Evolutionary conservation across 2,797 vertebrate genomes (phyloP), one percentile per base, ranked within the genome.

Genomic region (Chaetophractus vellerosus): DNA sequence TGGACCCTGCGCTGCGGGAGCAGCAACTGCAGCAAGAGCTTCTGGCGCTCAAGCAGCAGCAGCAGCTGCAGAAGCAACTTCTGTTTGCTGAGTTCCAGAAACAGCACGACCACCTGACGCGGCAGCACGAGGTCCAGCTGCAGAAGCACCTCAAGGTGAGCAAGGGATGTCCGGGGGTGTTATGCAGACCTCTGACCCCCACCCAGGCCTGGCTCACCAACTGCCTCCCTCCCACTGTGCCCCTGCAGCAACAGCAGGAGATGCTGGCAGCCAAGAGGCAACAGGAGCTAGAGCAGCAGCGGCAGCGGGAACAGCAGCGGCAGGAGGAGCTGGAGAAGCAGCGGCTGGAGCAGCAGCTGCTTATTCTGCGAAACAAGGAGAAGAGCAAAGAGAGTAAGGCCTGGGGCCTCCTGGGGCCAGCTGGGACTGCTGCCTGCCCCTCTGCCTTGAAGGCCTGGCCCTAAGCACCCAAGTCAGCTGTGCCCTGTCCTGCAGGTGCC

Each of bases 31-130:
- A 99, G 97, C 99, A 99, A 88, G 99, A 99, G 96, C 99, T 99
- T 0, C 97, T 99, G 88, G 98, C 99, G 0, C 99, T 99, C n/a
- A 99, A 99, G 97, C 99, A 99, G 97, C 99, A 99, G 98, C 99
- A 99, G 98, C 99, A 99, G 95, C 99, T 99, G 66, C 99, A 99
- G 98, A 99, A 99, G 97, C 99, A 99, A 97, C 98, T 99, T 91
- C 98, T 99, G 89, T 99, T 99, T n/a, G 99, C 99, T 0, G 99
- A 99, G 98, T 99, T 99, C 98, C 99, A 99, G 99, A 99, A 99
- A 91, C 99, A 99, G 98, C 99, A 99, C 0, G 99, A 99, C 97
- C 99, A 99, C 89, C 98, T 99, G 88, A 99, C 99, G 0, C 98
- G 99, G 92, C 99, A 99, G 97, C 99, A 99, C 6, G 99, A 99